Percentiles rank a stretch among this genome's conserved stretches.
These are phyloP conservation scores for Gastracanthus pulcherrimus DNA, from an alignment of 2,888 invertebrate species.

Conservation along the genomic window DNA sequence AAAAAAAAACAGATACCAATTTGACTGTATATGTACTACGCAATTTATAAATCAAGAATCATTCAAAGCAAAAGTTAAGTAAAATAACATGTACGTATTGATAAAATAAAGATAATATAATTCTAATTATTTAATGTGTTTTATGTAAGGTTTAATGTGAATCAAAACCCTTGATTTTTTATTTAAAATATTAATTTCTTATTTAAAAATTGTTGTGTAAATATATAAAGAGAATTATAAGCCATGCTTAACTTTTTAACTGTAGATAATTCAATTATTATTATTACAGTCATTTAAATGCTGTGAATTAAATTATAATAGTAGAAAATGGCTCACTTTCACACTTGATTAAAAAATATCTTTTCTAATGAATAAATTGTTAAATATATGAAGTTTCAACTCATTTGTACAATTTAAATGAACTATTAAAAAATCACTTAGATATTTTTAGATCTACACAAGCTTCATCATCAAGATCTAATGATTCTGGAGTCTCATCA, in stretches of 20 bases:
- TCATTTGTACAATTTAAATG: not conserved
- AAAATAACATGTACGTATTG: slow-evolving; percentile 56
- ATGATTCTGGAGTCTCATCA: slow-evolving; percentile 69
- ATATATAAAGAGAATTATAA: not conserved
- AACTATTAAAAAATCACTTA: slow-evolving; percentile 16
- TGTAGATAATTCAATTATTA: too few relatives aligned
- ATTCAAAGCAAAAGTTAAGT: slow-evolving; percentile 51
- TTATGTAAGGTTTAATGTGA: not conserved
- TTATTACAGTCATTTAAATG: too few relatives aligned
- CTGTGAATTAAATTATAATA: too few relatives aligned
- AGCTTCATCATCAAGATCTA: slow-evolving; percentile 72
- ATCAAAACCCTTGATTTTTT: not conserved
- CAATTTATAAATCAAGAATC: slow-evolving; percentile 54
- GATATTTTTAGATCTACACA: slow-evolving; percentile 68
- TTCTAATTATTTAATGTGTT: slow-evolving; percentile 33
- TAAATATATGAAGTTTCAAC: not conserved
- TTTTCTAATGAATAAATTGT: not conserved
- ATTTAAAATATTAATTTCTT: not conserved
- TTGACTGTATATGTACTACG: slow-evolving; percentile 54
- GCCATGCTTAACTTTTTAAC: not conserved
- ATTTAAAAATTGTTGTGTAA: not conserved
- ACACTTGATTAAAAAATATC: not conserved
- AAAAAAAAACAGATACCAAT: slow-evolving; percentile 34
- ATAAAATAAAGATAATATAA: slow-evolving; percentile 58
- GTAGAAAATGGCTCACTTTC: not conserved